These are phyloP conservation scores for Benthosema pterotum DNA, from an alignment of 2,797 vertebrate genomes.

Conservation along the genomic window DNA sequence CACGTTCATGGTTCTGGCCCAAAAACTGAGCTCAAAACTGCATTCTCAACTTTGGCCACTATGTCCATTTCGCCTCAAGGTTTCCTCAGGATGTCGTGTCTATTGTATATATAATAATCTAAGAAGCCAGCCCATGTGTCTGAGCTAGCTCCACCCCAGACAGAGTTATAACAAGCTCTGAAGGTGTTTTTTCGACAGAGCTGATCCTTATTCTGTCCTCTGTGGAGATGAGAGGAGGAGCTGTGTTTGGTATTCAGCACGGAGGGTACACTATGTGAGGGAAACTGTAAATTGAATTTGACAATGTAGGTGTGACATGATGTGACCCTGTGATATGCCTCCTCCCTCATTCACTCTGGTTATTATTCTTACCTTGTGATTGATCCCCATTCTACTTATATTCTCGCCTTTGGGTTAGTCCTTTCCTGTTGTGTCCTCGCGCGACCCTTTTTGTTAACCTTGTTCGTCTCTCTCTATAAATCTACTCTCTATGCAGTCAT, in stretches of 20 bases:
- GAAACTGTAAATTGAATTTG: slow-evolving; percentile 76
- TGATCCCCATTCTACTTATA: slow-evolving; percentile 32
- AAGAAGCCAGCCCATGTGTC: too few species aligned
- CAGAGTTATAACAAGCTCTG: slow-evolving; percentile 59
- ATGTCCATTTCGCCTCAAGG: too few species aligned
- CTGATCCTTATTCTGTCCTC: slow-evolving; percentile 37
- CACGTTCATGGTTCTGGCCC: too few species aligned
- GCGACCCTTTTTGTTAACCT: background rate
- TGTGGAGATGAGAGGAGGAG: slow-evolving; percentile 22
- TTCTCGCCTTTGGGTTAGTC: slow-evolving; percentile 34
- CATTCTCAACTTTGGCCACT: too few species aligned
- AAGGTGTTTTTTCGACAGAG: slow-evolving; percentile 50
- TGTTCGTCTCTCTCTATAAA: slow-evolving; percentile 11
- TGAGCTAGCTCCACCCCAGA: slow-evolving; percentile 39
- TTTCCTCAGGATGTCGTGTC: too few species aligned
- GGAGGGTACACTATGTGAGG: slow-evolving; percentile 67
- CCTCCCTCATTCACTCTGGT: slow-evolving; percentile 37
- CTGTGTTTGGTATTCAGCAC: slow-evolving; percentile 71
- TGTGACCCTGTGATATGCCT: slow-evolving; percentile 69
- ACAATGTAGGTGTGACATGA: slow-evolving; percentile 72
- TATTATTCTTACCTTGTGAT: slow-evolving; percentile 63
- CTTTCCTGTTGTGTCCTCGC: slow-evolving; percentile 25
- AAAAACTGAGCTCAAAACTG: too few species aligned
- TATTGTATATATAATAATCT: too few species aligned
- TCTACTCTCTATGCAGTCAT: background rate